Evolutionary conservation across 2,113 vertebrate genomes (phyloP).

Genomic region (Campylomormyrus tamandua): DNA sequence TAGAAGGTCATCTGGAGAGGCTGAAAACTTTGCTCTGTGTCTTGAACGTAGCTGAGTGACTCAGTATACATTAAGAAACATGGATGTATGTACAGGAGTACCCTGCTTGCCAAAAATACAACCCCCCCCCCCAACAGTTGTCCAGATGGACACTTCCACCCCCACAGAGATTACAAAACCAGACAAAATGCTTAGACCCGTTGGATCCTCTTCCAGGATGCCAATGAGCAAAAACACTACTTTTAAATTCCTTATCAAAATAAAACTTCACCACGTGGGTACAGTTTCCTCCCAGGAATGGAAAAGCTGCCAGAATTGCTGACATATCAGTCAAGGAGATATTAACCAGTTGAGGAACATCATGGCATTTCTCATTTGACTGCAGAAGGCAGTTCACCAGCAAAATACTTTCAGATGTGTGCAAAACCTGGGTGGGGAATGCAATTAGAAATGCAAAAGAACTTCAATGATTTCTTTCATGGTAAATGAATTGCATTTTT

Average conservation of each 20-base stretch:
- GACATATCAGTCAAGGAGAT: background rate
- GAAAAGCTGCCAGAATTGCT: background rate
- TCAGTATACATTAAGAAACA: background rate
- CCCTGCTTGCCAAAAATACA: background rate
- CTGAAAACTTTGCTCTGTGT: background rate
- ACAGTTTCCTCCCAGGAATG: background rate
- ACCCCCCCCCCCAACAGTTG: background rate
- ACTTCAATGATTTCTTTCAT: background rate
- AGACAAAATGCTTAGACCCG: background rate
- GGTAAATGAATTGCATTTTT: too few species aligned
- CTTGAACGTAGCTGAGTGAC: background rate
- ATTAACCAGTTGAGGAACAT: background rate
- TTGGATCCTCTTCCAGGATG: background rate
- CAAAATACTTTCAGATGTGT: background rate
- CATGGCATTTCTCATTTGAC: background rate
- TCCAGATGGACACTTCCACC: background rate
- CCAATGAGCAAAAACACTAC: background rate
- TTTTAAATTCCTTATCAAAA: background rate
- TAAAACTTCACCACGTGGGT: background rate
- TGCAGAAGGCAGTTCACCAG: background rate
- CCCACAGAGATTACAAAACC: background rate
- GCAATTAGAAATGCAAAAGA: background rate
- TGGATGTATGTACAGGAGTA: background rate
- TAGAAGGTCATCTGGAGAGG: background rate
- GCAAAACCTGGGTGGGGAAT: background rate